Conservation (phyloP, 2,113 vertebrate species). For the Numida meleagris region DNA sequence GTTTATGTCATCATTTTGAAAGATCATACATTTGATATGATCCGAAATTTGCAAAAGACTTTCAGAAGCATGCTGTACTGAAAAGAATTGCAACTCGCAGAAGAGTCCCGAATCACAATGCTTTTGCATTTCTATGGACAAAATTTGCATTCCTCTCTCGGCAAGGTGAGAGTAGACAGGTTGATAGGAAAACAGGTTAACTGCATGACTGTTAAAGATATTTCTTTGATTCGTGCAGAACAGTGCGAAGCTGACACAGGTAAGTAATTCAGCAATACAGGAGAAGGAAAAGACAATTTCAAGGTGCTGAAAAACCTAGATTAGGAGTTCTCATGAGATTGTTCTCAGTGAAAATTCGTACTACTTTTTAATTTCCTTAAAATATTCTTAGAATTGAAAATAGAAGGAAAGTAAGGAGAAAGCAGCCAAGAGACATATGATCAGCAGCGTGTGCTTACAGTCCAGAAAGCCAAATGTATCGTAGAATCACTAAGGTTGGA, state of each 20-base stretch:
- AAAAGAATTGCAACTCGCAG: neutral
- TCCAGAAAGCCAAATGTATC: no score
- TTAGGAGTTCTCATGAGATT: neutral
- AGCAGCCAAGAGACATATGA: neutral
- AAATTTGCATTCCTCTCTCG: slow-evolving; percentile 51
- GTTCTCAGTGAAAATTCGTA: neutral
- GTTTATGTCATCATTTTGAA: neutral
- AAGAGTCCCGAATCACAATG: neutral
- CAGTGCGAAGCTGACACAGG: neutral
- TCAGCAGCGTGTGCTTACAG: no score
- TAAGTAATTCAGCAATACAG: slow-evolving; percentile 7
- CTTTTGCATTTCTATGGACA: neutral
- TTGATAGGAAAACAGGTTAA: slow-evolving; percentile 52
- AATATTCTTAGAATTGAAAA: neutral
- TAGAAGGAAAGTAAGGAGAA: neutral
- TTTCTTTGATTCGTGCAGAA: slow-evolving; percentile 33
- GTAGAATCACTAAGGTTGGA: no score
- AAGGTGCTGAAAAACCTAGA: neutral
- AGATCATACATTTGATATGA: neutral
- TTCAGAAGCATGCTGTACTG: neutral
- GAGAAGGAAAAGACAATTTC: neutral
- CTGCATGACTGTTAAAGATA: slow-evolving; percentile 35
- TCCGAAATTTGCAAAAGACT: no score
- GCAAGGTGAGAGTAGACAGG: slow-evolving; percentile 33
- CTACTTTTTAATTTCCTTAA: neutral